Base-by-base conservation (phyloP, 2,797 vertebrate genomes). In the Oreonectes daqikongensis region DNA sequence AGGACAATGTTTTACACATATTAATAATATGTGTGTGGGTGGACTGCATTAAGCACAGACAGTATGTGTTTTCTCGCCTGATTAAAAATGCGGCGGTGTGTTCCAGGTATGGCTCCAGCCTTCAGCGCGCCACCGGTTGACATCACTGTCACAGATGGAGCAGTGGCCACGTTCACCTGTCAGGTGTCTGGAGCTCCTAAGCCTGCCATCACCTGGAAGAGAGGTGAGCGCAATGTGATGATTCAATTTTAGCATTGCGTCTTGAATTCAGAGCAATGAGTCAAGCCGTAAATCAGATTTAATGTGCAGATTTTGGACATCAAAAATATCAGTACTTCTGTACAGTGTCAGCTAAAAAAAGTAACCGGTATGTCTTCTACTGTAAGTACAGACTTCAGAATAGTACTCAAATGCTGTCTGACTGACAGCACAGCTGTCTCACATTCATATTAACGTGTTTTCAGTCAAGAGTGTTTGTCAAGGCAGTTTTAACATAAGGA, bases 121-220 rank as follows among this genome's bases (percentile, higher is more conserved):
- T 96, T 99, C 77, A 87, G 86, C 12, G 83, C 67, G 48, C 89
- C 86, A 18, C 95, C 94, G 0, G 85, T 85, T 18, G 92, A 98
- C 79, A 93, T 94, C 85, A 96, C 93, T 0, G 95, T 98, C 59
- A 98, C 96, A 0, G 94, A 98, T 22, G 94, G 96, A 0, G 92
- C 91, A 79, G 88, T 85, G 0, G 95, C 95, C 0, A 61, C 91
- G 40, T 94, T 99, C 73, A 88, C 81, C 80, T 99, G 97, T n/a
- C 92, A 95, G 72, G 94, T 95, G 10, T 94, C 92, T 0, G 97
- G 97, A n/a, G 95, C 96, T 35, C 96, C 97, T 38, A 96, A 93
- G 67, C 95, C 97, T 0, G 92, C 95, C 85, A 93, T 99, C 87
- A 92, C 90, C 2, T 99, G 97, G 97, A 97, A 87, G 85, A 97